Percentiles rank a stretch among this genome's conserved stretches.
phyloP scores from a whole-genome alignment of 2,888 invertebrate species.

The Elaeidobius kamerunicus region DNA sequence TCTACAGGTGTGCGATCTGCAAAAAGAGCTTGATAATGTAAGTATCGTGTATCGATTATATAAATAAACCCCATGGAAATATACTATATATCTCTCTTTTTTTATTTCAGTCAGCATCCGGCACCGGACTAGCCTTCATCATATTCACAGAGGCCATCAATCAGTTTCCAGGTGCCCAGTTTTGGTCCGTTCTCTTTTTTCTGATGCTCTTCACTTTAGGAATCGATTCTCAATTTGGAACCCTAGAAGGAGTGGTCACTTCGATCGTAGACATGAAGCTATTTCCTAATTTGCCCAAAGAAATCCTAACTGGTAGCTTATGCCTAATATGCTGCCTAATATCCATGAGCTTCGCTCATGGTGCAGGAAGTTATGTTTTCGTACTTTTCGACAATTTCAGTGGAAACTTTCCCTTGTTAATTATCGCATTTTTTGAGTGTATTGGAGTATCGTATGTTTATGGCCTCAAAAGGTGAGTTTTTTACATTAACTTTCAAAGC shows the following conservation, averaged over 20 bases:
- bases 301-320: slow-evolving; percentile 66
- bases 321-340: slow-evolving; percentile 79
- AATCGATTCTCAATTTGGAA: slow-evolving; percentile 95
- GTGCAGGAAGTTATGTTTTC: slow-evolving; percentile 91
- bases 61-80: too few species aligned
- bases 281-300: slow-evolving; percentile 83
- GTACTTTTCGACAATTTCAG: slow-evolving; percentile 92
- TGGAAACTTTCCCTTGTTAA: slow-evolving; percentile 87
- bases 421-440: slow-evolving; percentile 91
- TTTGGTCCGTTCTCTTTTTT: slow-evolving; percentile 96
- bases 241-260: slow-evolving; percentile 92
- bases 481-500: not conserved
- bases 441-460: slow-evolving; percentile 92
- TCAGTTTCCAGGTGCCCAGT: slow-evolving; percentile 93
- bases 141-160: slow-evolving; percentile 98
- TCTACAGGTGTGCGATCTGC: slow-evolving; percentile 74
- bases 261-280: slow-evolving; percentile 94
- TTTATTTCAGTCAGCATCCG: slow-evolving; percentile 82
- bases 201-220: slow-evolving; percentile 95
- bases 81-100: too few species aligned
- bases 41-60: slow-evolving; percentile 51
- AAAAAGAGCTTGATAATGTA: slow-evolving; percentile 86
- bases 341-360: slow-evolving; percentile 89
- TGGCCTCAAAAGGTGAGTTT: slow-evolving; percentile 75
- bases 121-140: slow-evolving; percentile 94